These are phyloP conservation scores for Lepidotrigona ventralis DNA, from an alignment of 1,140 invertebrate genomes.

Conservation along the genomic window DNA sequence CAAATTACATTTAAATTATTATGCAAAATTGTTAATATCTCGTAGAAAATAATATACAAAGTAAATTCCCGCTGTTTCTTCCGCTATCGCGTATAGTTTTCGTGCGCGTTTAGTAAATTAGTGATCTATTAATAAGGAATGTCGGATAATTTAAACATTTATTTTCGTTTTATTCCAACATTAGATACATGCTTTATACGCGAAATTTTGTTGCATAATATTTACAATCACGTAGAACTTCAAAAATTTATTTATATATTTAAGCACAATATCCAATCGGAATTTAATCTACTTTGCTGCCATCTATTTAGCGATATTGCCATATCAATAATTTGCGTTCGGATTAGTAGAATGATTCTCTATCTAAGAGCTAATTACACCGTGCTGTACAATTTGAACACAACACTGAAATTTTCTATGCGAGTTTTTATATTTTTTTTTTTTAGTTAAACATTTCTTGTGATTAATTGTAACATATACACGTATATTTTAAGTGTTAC, in stretches of 20 bases:
- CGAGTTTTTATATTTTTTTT: neutral
- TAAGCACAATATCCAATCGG: neutral
- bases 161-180: neutral
- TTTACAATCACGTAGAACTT: constrained; percentile 12
- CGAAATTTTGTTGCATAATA: constrained; percentile 33
- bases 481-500: neutral
- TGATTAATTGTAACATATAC: neutral
- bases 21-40: constrained; percentile 7
- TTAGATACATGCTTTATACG: neutral
- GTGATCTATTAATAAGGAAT: neutral
- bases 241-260: constrained; percentile 41
- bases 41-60: neutral
- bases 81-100: too few relatives aligned
- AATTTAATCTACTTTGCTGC: neutral
- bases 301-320: neutral
- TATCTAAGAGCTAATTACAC: neutral
- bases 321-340: neutral
- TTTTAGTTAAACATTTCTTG: too few relatives aligned
- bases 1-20: too few relatives aligned
- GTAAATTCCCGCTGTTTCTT: neutral
- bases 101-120: neutral
- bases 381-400: neutral
- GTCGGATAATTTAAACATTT: neutral
- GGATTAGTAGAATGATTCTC: neutral
- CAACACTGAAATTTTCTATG: neutral